Base-by-base conservation (phyloP, 2,797 vertebrate species). In the Harpagifer antarcticus region DNA sequence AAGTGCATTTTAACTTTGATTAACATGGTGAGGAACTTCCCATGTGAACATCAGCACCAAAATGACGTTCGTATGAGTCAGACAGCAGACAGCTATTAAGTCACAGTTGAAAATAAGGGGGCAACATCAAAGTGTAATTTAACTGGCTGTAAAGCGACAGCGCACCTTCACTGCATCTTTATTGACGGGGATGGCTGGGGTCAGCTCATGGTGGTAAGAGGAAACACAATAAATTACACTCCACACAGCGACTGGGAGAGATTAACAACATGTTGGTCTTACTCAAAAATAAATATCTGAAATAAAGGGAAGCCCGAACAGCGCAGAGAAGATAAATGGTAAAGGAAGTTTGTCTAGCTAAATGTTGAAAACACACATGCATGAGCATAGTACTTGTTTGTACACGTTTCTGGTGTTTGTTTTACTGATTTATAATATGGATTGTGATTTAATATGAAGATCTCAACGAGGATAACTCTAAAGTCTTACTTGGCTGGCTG, bases 41-140 rank as follows among this genome's bases (percentile, higher is more conserved):
- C 2, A 16, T 71, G 62, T 27, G 62, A 44, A 65, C 23, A 42
- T 76, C 23, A 37, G 81, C 6, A 23, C 37, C 53, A 75, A 56
- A 63, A 37, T 54, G 65, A 78, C 68, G 81, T 88, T 89, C 79
- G 76, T 48, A 54, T 44, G 78, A 87, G 91, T 92, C 91, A 91
- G 76, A 90, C 84, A 85, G 79, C 45, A 82, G 92, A 88, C 91
- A 79, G 84, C 88, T 86, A 89, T 92, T 90, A 91, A 89, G 85
- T 89, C 86, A 78, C 89, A 91, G 91, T 78, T 83, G 64, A 93
- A 92, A 93, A 92, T 43, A 63, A 91, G 83, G 59, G 81, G 83
- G 88, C 81, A 83, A 94, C 94, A 93, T 95, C 94, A 95, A 95
- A 95, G 95, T 91, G 93, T 89, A 88, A 93, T 94, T 95, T 94